Base-by-base conservation (phyloP, 2,113 vertebrate species). In the Neotoma lepida region DNA sequence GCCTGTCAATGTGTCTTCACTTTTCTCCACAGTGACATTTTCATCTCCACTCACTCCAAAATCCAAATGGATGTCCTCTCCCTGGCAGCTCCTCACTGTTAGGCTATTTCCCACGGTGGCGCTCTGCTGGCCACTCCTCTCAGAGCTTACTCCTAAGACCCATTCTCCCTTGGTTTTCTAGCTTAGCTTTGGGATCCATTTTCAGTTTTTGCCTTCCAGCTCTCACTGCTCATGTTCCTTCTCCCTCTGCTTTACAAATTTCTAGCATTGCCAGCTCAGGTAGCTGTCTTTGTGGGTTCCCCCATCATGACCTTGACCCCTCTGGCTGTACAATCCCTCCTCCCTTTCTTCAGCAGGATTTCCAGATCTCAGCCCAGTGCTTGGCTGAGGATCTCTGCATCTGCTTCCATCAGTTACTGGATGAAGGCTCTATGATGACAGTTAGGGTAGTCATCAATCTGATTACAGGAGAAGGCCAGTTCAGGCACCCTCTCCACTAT, bases 11-110 rank as follows among this genome's bases (percentile, higher is more conserved):
- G 51, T 61, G 26, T 74, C 66, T 73, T 88, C 24, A 41, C 15
- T 80, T 77, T 70, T 95, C 64, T 92, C 54, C 44, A 24, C 70
- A 77, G 39, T 92, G 90, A 74, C 20, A 22, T 93, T 96, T 51
- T 49, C 26, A 8, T 87, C 71, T 74, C 61, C 49, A 84, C 85
- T 39, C 74, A 93, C 56, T 70, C 61, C 33, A 7, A 17, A 64
- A 89, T 94, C 49, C 78, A 84, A 44, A 61, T 26, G 61, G 18
- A 4, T 35, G 28, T 78, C 81, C 74, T 87, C 49, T 41, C 8
- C 22, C n/a, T n/a, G 56, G 93, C 91, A 73, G 24, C 35, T 76
- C 90, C 51, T 39, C 80, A 56, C 33, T 77, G 22, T n/a, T 66
- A 68, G 78, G 1, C 3, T 12, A 35, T 24, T 58, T 26, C 51